Percentiles rank a stretch among this genome's conserved stretches.
Conservation (phyloP, 1,140 invertebrate species). For the Bathynomus jamesi region DNA sequence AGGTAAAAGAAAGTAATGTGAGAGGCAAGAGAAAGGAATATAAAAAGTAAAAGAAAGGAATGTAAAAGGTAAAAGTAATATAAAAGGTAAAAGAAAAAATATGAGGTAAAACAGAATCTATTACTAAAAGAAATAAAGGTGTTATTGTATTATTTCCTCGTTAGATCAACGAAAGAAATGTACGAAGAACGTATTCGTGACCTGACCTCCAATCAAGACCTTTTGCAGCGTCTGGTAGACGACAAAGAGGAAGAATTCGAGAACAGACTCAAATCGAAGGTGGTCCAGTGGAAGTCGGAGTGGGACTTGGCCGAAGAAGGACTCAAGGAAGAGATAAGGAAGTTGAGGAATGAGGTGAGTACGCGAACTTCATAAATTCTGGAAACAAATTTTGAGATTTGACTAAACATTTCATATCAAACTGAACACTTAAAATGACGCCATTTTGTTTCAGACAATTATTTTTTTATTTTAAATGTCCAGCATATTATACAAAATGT, state of each 20-base stretch:
- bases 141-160: no score
- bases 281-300: slow-evolving; percentile 28
- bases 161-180: neutral
- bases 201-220: slow-evolving; percentile 9
- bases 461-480: no score
- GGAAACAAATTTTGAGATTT: no score
- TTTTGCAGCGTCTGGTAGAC: slow-evolving; percentile 18
- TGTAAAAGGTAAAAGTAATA: no score
- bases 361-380: no score
- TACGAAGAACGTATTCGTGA: neutral
- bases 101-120: no score
- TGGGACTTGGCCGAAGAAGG: slow-evolving; percentile 30
- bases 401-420: neutral
- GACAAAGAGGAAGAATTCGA: slow-evolving; percentile 28
- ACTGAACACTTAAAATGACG: neutral
- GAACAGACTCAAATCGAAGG: slow-evolving; percentile 25
- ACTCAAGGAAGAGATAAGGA: slow-evolving; percentile 25
- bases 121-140: no score
- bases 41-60: no score
- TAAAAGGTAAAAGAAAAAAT: no score
- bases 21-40: no score
- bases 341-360: slow-evolving; percentile 27
- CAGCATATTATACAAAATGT: neutral
- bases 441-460: no score
- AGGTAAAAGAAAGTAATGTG: no score